Evolutionary conservation across 2,797 vertebrate genomes (phyloP), one percentile per base, ranked within the genome.

Genomic region (Protonibea diacanthus): DNA sequence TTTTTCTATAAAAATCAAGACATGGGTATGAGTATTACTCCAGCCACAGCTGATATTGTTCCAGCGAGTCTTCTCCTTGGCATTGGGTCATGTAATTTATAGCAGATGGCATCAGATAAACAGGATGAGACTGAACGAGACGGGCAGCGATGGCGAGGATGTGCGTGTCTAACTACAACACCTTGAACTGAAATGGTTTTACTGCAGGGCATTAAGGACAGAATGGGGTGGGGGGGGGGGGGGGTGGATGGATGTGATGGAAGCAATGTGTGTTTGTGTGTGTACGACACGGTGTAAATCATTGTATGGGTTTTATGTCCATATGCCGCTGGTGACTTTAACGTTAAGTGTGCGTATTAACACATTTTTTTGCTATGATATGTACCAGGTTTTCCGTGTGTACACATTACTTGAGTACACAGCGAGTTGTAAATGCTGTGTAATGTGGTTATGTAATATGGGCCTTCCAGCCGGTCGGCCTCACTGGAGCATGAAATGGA

Each of bases 401-500:
- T 57, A 53, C 81, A 64, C 63, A 56, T 79, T 70, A 51, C 68
- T 74, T 80, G 73, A 62, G 62, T 40, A 62, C 72, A 83, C 74
- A 52, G 49, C 23, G n/a, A 77, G 82, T 74, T 80, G 86, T 91
- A 86, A 91, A 91, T 76, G 87, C 92, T 85, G 80, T 86, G 82
- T 92, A 87, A 90, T 85, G 78, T 84, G 76, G 85, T 92, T 92
- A 88, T 78, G 86, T 90, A 92, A 92, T 89, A 64, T 4, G 2
- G 81, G 74, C 51, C 80, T 84, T 79, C 63, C 84, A 86, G 87
- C 88, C 71, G 58, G 77, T 78, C 59, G 80, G 79, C 82, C 74
- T 85, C 80, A 78, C 65, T 78, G 81, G 81, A 87, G 85, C 88
- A 52, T 93, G 91, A 93, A 93, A 92, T 88, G 87, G 85, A 83